Percentiles rank a stretch among this genome's conserved stretches.
These are phyloP conservation scores for Vollenhovia emeryi DNA, from an alignment of 1,140 invertebrate species.

Conservation along the genomic window DNA sequence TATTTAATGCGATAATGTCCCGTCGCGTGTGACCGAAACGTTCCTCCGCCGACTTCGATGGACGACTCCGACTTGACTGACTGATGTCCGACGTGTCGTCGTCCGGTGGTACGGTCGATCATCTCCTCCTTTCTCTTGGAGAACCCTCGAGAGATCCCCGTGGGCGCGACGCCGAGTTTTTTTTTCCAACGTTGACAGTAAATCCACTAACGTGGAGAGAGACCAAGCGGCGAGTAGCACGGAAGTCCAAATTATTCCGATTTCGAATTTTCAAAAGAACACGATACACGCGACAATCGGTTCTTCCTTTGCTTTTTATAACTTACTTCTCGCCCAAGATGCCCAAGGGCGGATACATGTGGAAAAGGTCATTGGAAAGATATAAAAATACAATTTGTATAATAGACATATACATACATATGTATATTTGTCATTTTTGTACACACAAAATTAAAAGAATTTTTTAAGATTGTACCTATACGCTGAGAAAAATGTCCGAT, in stretches of 20 bases:
- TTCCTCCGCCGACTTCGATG: conserved; percentile 75
- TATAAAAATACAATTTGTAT: not conserved
- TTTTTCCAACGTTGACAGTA: conserved; percentile 6
- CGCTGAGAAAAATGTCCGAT: no score
- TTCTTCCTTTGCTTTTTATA: not conserved
- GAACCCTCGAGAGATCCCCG: conserved; percentile 40
- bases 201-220: not conserved
- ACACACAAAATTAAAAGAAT: no score
- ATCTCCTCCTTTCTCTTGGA: conserved; percentile 48
- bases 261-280: not conserved
- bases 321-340: not conserved
- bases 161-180: conserved; percentile 34
- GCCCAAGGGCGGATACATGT: not conserved
- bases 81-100: conserved; percentile 71
- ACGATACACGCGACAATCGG: no score
- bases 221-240: not conserved
- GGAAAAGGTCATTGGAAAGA: not conserved
- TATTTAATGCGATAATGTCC: conserved; percentile 84
- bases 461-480: no score
- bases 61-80: conserved; percentile 74
- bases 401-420: no score
- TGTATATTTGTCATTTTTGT: no score
- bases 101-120: conserved; percentile 44
- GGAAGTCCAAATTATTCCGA: not conserved
- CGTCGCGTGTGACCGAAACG: conserved; percentile 78